A percentile compares a stretch with the other conserved stretches of the same genome.
Conservation (phyloP, 2,113 vertebrate species). For the Antidorcas marsupialis region DNA sequence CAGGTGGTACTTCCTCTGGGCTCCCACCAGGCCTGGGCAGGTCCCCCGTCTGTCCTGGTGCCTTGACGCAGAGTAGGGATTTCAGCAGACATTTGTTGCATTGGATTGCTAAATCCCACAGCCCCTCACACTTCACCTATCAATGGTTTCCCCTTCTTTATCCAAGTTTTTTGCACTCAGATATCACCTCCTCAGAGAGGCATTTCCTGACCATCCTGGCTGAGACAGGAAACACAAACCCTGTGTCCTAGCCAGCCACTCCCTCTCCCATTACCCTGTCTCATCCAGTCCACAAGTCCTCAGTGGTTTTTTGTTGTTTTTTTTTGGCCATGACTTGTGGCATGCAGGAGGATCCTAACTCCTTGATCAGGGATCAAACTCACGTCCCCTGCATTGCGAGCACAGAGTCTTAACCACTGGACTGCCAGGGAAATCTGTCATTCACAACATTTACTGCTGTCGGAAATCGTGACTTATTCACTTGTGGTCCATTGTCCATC, state of each 20-base stretch:
- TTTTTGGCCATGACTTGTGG: neutral
- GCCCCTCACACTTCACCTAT: neutral
- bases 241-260: neutral
- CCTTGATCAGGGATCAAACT: neutral
- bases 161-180: neutral
- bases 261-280: neutral
- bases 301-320: neutral
- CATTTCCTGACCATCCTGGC: neutral
- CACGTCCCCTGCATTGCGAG: neutral
- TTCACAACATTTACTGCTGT: neutral
- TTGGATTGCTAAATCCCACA: neutral
- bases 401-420: neutral
- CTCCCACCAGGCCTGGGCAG: neutral
- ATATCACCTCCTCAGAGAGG: neutral
- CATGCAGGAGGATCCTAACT: neutral
- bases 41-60: neutral
- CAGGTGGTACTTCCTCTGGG: neutral
- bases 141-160: neutral
- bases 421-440: neutral
- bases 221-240: neutral
- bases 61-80: neutral
- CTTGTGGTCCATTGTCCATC: neutral
- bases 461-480: neutral
- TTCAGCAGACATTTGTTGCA: neutral
- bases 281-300: neutral